Evolutionary conservation across 2,888 invertebrate species (phyloP), one percentile per base, ranked within the genome.

Genomic region (Ptilodon capucinus): DNA sequence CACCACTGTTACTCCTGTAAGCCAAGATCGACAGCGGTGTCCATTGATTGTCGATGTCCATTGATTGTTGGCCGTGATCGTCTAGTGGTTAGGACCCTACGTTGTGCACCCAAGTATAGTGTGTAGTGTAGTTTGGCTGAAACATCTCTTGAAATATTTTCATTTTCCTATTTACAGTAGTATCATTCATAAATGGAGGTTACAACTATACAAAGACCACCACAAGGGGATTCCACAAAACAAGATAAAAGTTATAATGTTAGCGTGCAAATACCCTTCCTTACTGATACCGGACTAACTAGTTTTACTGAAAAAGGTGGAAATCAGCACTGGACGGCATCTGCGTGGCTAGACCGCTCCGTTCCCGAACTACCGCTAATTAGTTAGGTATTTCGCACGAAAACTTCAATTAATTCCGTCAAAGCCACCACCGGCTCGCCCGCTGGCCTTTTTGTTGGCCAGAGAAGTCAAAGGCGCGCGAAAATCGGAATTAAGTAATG

Each of bases 391-490:
- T 85, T 82, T 80, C 77, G 68, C 74, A 71, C 74, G 73, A 81
- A 83, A 84, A 84, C 82, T 84, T 81, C 81, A 81, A 81, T 84
- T 84, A 82, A 82, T 79, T 77, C 79, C 76, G 67, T 79, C 77
- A 81, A 81, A 82, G 76, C 76, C 71, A 67, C 78, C 67, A 70
- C 64, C 46, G 62, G 59, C 62, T 60, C 54, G 64, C 57, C 48
- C 48, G 66, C 53, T 54, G 38, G 63, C 61, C 65, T 71, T 73
- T 74, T 70, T 68, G 70, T 59, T 69, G 68, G 68, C 63, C 59
- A 68, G 66, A 76, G 78, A 76, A 80, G 71, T 77, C 75, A 80
- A 78, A 80, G 71, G 74, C 65, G 55, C 62, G 68, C 60, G 67
- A 66, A 77, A 74, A 77, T 81, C 69, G 71, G 68, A 74, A 77